A percentile compares a stretch with the other conserved stretches of the same genome.
These are phyloP conservation scores for Nemoura dubitans DNA, from an alignment of 2,888 invertebrate genomes.

Conservation along the genomic window DNA sequence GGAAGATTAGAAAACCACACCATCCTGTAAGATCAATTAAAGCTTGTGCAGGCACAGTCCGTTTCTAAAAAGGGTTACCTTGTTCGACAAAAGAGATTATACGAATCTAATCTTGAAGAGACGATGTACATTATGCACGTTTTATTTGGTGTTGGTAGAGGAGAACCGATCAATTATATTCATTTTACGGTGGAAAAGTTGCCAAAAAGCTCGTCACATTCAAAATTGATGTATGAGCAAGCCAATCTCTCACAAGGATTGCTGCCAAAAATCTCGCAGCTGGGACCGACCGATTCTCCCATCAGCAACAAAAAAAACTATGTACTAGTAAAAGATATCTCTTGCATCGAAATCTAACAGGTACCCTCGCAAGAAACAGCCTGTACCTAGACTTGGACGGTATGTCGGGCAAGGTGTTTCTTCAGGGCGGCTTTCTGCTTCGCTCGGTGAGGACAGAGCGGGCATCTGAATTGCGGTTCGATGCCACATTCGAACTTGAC, in stretches of 20 bases:
- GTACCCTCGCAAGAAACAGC: background rate
- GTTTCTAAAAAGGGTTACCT: background rate
- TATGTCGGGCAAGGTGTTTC: slow-evolving; percentile 39
- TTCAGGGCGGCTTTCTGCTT: slow-evolving; percentile 54
- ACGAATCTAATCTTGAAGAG: too few species aligned
- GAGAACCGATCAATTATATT: too few species aligned
- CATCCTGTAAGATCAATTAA: background rate
- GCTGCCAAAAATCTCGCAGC: too few species aligned
- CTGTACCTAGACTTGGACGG: background rate
- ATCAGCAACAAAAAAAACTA: background rate
- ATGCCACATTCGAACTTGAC: slow-evolving; percentile 56
- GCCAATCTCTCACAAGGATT: too few species aligned
- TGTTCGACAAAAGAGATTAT: too few species aligned
- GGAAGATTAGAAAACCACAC: slow-evolving; percentile 5
- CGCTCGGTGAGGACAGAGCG: slow-evolving; percentile 52
- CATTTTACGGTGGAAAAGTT: too few species aligned
- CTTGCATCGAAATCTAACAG: background rate
- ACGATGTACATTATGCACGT: too few species aligned
- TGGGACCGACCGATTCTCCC: background rate
- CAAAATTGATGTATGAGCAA: too few species aligned
- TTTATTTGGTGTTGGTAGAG: too few species aligned
- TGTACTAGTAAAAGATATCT: too few species aligned
- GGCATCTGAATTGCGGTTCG: slow-evolving; percentile 54
- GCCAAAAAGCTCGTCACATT: too few species aligned
- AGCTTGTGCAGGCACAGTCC: background rate